Conservation (phyloP, 2,113 vertebrate genomes). For the Coturnix japonica region DNA sequence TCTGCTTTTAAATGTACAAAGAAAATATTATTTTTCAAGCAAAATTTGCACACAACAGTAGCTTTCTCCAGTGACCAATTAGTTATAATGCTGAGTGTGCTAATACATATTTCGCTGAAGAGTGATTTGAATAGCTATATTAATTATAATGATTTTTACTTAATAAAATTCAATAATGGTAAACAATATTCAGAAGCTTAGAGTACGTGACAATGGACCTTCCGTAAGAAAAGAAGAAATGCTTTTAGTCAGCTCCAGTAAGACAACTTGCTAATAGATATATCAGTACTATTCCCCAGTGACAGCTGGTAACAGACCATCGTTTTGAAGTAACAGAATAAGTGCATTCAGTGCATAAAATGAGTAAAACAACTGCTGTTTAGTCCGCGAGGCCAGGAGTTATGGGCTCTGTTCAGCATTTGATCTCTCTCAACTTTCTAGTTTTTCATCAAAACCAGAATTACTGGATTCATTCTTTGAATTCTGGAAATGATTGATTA, state of each 20-base stretch:
- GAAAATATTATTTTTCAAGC: background rate
- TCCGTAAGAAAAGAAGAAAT: background rate
- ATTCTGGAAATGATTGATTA: background rate
- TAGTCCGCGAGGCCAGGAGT: background rate
- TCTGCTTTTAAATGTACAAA: background rate
- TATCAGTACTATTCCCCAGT: background rate
- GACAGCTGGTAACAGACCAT: background rate
- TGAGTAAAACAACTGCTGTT: background rate
- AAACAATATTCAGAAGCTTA: background rate
- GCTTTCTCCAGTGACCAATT: constrained; percentile 26
- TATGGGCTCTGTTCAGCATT: background rate
- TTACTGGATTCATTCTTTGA: background rate
- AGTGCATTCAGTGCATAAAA: background rate
- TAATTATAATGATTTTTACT: background rate
- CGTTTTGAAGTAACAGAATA: background rate
- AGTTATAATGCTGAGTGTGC: background rate
- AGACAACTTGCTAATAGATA: background rate
- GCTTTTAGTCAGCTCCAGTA: background rate
- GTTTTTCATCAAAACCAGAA: background rate
- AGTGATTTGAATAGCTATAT: constrained; percentile 13
- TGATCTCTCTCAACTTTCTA: background rate
- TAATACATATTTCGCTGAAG: constrained; percentile 7
- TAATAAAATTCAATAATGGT: background rate
- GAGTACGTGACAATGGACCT: background rate
- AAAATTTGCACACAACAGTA: background rate